phyloP scores from a whole-genome alignment of 2,888 invertebrate genomes.

The Harpalus rubripes region DNA sequence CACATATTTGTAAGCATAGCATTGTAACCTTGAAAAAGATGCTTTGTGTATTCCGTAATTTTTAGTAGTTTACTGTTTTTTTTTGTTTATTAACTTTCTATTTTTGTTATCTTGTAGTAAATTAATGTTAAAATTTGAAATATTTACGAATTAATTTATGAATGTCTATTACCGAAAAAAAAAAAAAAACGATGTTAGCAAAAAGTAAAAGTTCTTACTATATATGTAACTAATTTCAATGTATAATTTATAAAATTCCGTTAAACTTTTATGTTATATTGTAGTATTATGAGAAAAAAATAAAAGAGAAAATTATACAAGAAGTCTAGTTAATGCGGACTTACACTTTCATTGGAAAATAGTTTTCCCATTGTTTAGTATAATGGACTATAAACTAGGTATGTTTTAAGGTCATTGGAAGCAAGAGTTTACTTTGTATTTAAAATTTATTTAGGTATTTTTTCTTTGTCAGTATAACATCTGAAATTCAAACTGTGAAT shows the following conservation, averaged over 20 bases:
- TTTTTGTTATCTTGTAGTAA: not conserved
- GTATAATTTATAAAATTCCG: not conserved
- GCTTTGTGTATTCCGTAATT: not conserved
- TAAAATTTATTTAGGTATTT: not conserved
- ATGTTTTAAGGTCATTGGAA: not conserved
- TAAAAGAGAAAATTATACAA: constrained; percentile 45
- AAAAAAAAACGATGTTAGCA: not conserved
- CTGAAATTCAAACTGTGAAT: not conserved
- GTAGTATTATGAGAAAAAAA: constrained; percentile 23
- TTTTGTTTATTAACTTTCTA: not conserved
- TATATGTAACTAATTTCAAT: not conserved
- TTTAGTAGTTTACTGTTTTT: not conserved
- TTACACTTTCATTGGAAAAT: constrained; percentile 42
- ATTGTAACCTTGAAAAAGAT: not conserved
- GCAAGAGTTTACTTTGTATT: not conserved
- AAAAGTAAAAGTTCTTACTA: not conserved
- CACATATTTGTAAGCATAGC: too few species aligned
- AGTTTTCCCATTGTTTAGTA: constrained; percentile 30
- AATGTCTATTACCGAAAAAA: not conserved
- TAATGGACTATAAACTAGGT: not conserved
- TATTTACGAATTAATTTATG: not conserved
- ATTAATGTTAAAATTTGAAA: not conserved
- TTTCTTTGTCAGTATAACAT: not conserved
- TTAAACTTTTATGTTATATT: not conserved
- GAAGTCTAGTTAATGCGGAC: not conserved